Base-by-base conservation (phyloP, 2,797 vertebrate genomes). In the Gambusia yucatana region DNA sequence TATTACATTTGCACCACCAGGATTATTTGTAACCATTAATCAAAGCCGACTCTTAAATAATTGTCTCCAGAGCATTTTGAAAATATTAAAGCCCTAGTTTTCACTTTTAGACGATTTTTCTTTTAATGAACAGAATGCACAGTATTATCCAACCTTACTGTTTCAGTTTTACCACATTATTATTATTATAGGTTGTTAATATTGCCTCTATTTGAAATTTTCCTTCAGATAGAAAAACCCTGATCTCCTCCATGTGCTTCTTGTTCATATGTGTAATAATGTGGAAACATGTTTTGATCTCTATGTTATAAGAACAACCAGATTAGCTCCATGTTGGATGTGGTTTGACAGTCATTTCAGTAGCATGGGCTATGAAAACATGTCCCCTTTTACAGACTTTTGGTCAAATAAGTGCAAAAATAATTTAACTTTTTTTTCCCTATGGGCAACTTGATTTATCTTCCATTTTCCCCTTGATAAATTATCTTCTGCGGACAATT, bases 1-100 rank as follows among this genome's bases (percentile, higher is more conserved):
- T 73, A 20, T 59, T 22, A 17, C 17, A 61, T 52, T 0, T 10
- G 0, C n/a, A 10, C 28, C 46, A 28, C 28, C 61, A 63, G 61
- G 30, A 36, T 75, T 43, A 71, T 50, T 39, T 82, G 33, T 72
- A 63, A 33, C 33, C 61, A 63, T 63, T 63, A 63, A 63, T 36
- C 61, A 63, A 63, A 63, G 33, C 33, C 2, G 3, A 10, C 17
- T 36, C 61, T 30, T 63, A 36, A 63, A 22, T 22, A 63, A 63
- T 63, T 22, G 16, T 30, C 41, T 73, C 41, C 20, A 55, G 46
- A 83, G 73, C 67, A 63, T 30, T 44, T 20, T 20, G 16, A 61
- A 39, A 69, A 50, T 41, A 36, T 76, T 14, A 44, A 78, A 78
- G 67, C 76, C 43, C 77, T 83, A 65, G 82, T 89, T 28, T 47